Percentiles rank a stretch among this genome's conserved stretches.
Evolutionary conservation across 2,113 vertebrate genomes (phyloP).

Genomic region (Ictidomys tridecemlineatus): DNA sequence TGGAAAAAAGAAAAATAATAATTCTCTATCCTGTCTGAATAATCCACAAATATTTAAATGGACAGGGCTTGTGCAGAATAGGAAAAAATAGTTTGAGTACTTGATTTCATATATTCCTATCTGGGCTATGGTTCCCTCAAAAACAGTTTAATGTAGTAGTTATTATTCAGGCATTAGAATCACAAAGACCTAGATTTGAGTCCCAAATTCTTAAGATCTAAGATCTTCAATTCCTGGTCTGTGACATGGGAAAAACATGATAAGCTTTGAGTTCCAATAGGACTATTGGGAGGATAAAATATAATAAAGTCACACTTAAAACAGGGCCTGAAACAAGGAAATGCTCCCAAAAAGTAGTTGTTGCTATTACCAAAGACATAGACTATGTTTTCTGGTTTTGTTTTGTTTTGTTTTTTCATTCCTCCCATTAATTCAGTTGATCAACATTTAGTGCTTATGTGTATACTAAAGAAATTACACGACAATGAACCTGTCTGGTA

Average conservation of each 20-base stretch:
- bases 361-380: neutral
- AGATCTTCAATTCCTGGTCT: neutral
- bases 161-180: neutral
- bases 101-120: neutral
- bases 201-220: neutral
- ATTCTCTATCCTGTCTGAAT: neutral
- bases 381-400: neutral
- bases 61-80: neutral
- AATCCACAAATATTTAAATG: conserved; percentile 14
- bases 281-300: neutral
- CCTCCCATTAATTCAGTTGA: neutral
- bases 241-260: neutral
- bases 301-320: conserved; percentile 27
- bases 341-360: neutral
- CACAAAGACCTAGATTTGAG: neutral
- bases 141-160: neutral
- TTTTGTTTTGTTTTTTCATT: neutral
- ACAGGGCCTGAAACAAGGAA: neutral
- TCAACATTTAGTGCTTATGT: neutral
- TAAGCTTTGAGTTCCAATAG: neutral
- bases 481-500: neutral
- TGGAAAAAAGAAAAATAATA: neutral
- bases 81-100: neutral
- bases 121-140: neutral
- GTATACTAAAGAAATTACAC: neutral